A percentile compares a stretch with the other conserved stretches of the same genome.
These are phyloP conservation scores for Sorex araneus DNA, from an alignment of 2,113 vertebrate species.

Conservation along the genomic window DNA sequence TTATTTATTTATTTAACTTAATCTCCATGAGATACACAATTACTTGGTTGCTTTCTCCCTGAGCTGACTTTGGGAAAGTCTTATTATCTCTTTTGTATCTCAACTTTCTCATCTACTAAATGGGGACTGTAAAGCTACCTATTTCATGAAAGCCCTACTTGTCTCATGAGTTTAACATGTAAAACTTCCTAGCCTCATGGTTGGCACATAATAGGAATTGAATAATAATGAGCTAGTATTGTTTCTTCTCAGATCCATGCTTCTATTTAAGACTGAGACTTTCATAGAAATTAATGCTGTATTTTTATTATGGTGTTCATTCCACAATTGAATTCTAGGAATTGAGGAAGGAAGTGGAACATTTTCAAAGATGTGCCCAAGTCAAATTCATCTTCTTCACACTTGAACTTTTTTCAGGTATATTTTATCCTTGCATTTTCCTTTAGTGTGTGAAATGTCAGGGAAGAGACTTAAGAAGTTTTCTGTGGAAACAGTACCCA, in stretches of 20 bases:
- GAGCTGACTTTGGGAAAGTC: background rate
- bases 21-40: background rate
- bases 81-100: background rate
- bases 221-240: background rate
- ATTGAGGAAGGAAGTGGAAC: conserved; percentile 1
- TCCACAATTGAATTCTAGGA: background rate
- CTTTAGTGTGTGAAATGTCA: conserved; percentile 63
- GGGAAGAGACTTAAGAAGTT: conserved; percentile 60
- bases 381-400: conserved; percentile 54
- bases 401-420: conserved; percentile 22
- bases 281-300: background rate
- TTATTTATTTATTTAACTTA: no score
- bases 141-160: conserved; percentile 10
- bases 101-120: conserved; percentile 10
- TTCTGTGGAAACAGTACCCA: conserved; percentile 54
- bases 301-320: background rate
- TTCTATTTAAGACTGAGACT: background rate
- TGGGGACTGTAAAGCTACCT: background rate
- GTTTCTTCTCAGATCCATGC: background rate
- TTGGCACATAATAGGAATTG: background rate
- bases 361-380: background rate
- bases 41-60: background rate
- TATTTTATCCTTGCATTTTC: conserved; percentile 29
- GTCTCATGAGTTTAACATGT: background rate
- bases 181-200: background rate